Evolutionary conservation across 2,888 invertebrate species (phyloP), one percentile per base, ranked within the genome.

Genomic region (Alviniconcha strummeri): DNA sequence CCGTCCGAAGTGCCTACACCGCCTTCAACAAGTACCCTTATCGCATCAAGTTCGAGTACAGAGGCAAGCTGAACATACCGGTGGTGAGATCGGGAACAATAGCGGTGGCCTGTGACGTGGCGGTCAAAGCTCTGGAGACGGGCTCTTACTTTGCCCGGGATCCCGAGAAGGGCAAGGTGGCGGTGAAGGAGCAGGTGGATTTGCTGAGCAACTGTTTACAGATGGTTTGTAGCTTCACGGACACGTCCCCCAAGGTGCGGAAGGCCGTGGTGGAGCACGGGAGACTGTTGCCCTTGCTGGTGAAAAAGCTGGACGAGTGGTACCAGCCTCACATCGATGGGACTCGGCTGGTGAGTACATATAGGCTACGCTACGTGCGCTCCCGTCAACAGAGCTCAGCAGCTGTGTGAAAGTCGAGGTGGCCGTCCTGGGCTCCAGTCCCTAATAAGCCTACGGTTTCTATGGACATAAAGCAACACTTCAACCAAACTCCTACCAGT

Each of bases 291-390:
- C 74, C 74, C 54, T 52, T 74, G 74, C 54, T 74, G 52, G 54
- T 74, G 9, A 36, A 74, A 54, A 74, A 74, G 74, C 13, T 74
- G 74, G 74, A 74, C 13, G 74, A 74, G 52, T 74, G 74, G 74
- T 52, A 11, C 54, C 52, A 36, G 52, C 13, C 52, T 8, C 52
- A 74, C 54, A 74, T 74, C 15, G 54, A 52, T 15, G 13, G 54
- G 13, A 52, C 36, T 52, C 13, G 17, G 13, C 36, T 19, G 74
- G 74, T 74, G 11, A 74, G 52, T 36, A 54, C 13, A 8, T 36
- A 36, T 36, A 36, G 36, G 36, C 36, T 36, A 36, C 36, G 36
- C 36, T 36, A 36, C 36, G 36, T 36, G 3, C 36, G 36, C 36
- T 36, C 36, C 36, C 36, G 3, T 36, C 36, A 36, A 36, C 36